These are phyloP conservation scores for Oreochromis niloticus DNA, from an alignment of 2,113 vertebrate species.

Conservation along the genomic window DNA sequence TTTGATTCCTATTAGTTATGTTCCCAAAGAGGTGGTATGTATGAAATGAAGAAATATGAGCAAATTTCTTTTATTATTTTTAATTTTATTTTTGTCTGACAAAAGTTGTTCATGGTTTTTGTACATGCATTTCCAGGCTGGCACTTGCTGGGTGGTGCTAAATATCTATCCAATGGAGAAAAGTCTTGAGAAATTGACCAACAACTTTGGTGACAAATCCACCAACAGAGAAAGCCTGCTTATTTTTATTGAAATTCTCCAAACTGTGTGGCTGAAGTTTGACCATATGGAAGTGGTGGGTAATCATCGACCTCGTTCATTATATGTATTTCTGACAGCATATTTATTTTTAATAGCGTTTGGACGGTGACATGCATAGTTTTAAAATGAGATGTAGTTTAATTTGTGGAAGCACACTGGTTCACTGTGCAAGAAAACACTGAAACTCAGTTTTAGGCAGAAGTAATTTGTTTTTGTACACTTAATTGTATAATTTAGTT, in stretches of 20 bases:
- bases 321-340: background rate
- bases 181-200: constrained; percentile 53
- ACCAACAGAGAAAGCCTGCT: constrained; percentile 56
- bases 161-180: constrained; percentile 65
- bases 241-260: constrained; percentile 56
- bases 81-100: background rate
- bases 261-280: constrained; percentile 60
- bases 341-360: background rate
- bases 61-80: background rate
- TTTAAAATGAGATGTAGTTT: background rate
- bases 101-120: background rate
- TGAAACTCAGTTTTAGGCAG: background rate
- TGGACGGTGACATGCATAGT: background rate
- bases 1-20: constrained; percentile 59
- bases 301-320: background rate
- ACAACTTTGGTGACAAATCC: constrained; percentile 55
- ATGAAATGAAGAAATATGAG: background rate
- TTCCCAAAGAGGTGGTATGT: constrained; percentile 66
- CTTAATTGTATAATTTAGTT: background rate
- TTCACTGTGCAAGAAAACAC: background rate
- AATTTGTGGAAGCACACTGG: background rate
- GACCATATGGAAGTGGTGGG: constrained; percentile 60
- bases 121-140: constrained; percentile 31
- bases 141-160: constrained; percentile 64
- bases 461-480: background rate